A percentile compares a stretch with the other conserved stretches of the same genome.
Conservation (phyloP, 1,140 invertebrate species). For the Coptotermes formosanus region DNA sequence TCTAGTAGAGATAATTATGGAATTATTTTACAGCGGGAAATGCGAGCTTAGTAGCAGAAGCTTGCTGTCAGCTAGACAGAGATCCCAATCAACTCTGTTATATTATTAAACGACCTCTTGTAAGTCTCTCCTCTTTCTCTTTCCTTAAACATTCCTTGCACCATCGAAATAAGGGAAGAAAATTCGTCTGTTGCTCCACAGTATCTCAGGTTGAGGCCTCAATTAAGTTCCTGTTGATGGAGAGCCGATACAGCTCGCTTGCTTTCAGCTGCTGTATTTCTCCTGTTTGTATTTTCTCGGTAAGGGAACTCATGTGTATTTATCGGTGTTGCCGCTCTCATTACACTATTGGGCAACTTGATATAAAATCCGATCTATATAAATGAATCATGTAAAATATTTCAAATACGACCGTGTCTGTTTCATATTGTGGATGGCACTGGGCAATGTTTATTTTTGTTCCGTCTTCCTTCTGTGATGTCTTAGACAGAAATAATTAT, state of each 20-base stretch:
- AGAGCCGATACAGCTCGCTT: background rate
- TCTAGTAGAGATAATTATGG: background rate
- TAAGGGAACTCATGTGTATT: background rate
- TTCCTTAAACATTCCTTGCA: background rate
- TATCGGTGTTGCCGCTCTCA: background rate
- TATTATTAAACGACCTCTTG: background rate
- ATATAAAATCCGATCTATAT: background rate
- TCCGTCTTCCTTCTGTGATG: no score
- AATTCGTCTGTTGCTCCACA: background rate
- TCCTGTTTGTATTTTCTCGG: background rate
- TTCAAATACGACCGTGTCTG: no score
- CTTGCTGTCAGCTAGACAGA: background rate
- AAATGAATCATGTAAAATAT: background rate
- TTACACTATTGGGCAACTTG: background rate
- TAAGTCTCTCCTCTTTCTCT: background rate
- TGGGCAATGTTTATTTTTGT: no score
- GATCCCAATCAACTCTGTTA: background rate
- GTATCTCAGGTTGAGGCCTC: background rate
- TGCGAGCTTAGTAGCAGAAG: background rate
- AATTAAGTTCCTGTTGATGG: background rate
- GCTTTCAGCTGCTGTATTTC: background rate
- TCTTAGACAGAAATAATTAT: no score
- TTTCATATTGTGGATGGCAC: no score
- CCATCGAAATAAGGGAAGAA: background rate
- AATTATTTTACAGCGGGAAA: background rate